Base-by-base conservation (phyloP, 2,113 vertebrate genomes). In the Xiphophorus hellerii region DNA sequence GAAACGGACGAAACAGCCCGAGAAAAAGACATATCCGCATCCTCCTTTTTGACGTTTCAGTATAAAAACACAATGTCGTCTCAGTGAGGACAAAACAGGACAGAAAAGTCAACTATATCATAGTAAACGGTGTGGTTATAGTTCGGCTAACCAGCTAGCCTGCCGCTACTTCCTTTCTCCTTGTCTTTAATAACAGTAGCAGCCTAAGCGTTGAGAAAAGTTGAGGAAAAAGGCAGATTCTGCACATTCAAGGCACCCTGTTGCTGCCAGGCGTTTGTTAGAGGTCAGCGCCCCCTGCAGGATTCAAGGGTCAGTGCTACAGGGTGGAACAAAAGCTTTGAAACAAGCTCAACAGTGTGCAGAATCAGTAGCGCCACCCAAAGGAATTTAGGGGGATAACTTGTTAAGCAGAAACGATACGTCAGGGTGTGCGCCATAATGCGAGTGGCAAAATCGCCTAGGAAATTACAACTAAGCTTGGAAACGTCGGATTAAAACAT, bases 101-200 rank as follows among this genome's bases (percentile, higher is more conserved):
- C 66, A 31, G 28, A 51, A 68, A 74, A 60, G 28, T 79, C 54
- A 62, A 65, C 22, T 66, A 27, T 67, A 71, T 84, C 30, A 51
- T 58, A 44, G 33, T 62, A 64, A 68, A 30, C 70, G 30, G 72
- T 58, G 39, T 31, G 71, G 37, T 63, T 82, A 66, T 77, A 51
- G 62, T 82, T 42, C 82, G 81, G 88, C 92, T 93, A 92, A 86
- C 84, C 71, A 73, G 86, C 86, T 92, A 92, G 92, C 90, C 81
- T 58, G 84, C 77, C 67, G 89, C 87, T 87, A 93, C 92, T 93
- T 93, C 93, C 92, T 90, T 86, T 88, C 89, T 92, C 86, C 69
- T 5, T 71, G 80, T 31, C 82, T 35, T 54, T 65, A 86, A 83
- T 78, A 90, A 83, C 84, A 89, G 86, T 73, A 76, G 81, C 79